Base-by-base conservation (phyloP, 2,113 vertebrate genomes). In the Austrofundulus limnaeus region DNA sequence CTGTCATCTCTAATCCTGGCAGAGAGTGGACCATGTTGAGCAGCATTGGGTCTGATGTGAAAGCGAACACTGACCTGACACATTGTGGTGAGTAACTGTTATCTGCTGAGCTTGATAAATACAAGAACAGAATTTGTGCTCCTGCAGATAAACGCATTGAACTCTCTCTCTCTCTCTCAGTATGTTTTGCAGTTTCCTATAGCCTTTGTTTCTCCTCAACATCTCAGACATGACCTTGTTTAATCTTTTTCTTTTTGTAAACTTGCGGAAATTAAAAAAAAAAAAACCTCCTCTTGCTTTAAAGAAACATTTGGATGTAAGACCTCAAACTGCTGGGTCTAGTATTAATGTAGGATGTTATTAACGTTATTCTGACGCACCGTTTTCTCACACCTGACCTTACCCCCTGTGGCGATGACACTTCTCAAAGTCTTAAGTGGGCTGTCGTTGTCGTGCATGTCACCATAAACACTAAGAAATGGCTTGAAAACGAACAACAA, bases 61-160 rank as follows among this genome's bases (percentile, higher is more conserved):
- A 80, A 82, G 73, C 28, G 68, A 72, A 64, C 72, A 23, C 57
- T 75, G 72, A 82, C 78, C 77, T 83, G 85, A 87, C 85, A 81
- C 50, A 74, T 72, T 67, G 57, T 54, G 56, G 57, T 83, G 80
- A 89, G 77, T 85, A 87, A 84, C 59, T 61, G 66, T 79, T 69
- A 78, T 77, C 63, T 80, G 81, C 84, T 81, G 73, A 74, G 77
- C 69, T 67, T 49, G 60, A 83, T 83, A 78, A 84, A 89, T 80
- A 84, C 84, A 79, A 51, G 34, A 83, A 57, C 47, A 51, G 72
- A 74, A 74, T 80, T 66, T 59, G 69, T 80, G 57, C 63, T 80
- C 65, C 37, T 21, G 16, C 67, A 76, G 59, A 81, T 72, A 61
- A 75, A 61, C 66, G n/a, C 47, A 50, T 57, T 65, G 64, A 66